Evolutionary conservation across 1,140 invertebrate species (phyloP).

Genomic region (Cecropterus lyciades): DNA sequence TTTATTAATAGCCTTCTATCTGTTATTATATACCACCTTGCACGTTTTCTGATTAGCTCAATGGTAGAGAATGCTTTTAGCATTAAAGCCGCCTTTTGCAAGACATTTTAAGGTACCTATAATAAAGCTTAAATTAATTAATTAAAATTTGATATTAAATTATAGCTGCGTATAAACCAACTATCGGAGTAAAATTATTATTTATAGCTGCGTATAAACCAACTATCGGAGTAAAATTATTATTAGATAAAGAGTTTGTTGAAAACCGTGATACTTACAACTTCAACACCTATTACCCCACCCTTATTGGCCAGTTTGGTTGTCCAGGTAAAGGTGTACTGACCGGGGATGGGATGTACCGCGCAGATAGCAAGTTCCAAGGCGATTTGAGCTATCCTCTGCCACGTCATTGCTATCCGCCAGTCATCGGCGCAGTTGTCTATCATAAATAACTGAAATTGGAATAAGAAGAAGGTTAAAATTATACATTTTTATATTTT

Average conservation of each 20-base stretch:
- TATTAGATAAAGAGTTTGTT: too few species aligned
- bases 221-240: not conserved
- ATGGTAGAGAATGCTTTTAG: too few species aligned
- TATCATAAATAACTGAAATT: conserved; percentile 97
- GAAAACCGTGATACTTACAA: conserved; percentile 62
- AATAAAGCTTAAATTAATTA: too few species aligned
- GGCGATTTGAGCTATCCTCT: conserved; percentile 95
- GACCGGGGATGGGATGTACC: conserved; percentile 98
- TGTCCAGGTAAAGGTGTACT: conserved; percentile 98
- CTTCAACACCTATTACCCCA: conserved; percentile 91
- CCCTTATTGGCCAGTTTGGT: conserved; percentile 97
- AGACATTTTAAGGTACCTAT: too few species aligned
- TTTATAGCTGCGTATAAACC: not conserved
- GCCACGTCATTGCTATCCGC: conserved; percentile 99
- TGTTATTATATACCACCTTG: too few species aligned
- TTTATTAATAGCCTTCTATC: too few species aligned
- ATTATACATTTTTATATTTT: too few species aligned
- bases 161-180: not conserved
- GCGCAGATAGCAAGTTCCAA: conserved; percentile 98
- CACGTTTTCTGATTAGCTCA: too few species aligned
- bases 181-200: too few species aligned
- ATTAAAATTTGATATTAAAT: too few species aligned
- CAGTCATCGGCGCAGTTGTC: conserved; percentile 99
- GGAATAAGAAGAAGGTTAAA: too few species aligned
- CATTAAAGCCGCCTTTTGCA: too few species aligned